Evolutionary conservation across 1,140 invertebrate species (phyloP).

Genomic region (Dendroctonus ponderosae): DNA sequence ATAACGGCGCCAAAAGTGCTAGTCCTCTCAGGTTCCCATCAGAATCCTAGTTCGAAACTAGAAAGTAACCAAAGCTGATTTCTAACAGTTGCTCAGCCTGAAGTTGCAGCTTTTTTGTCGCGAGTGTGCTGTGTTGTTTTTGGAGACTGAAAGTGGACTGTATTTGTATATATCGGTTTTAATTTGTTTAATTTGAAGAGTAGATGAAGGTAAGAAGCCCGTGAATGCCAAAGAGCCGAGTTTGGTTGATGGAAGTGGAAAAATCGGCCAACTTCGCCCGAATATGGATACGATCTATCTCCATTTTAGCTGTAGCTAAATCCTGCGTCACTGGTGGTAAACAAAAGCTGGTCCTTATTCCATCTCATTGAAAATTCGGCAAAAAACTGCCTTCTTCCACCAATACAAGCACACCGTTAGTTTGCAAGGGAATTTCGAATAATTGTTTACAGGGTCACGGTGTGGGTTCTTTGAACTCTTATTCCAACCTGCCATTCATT

Average conservation of each 20-base stretch:
- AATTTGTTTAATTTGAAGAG: slow-evolving; percentile 41
- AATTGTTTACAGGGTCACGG: no score
- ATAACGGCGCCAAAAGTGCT: no score
- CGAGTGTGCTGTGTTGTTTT: slow-evolving; percentile 40
- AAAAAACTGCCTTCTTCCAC: no score
- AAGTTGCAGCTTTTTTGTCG: slow-evolving; percentile 20
- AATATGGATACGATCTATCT: slow-evolving; percentile 4
- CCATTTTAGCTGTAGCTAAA: slow-evolving; percentile 2
- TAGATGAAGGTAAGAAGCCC: slow-evolving; percentile 44
- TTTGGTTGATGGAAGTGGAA: neutral
- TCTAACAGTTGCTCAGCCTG: neutral
- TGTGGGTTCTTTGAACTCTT: no score
- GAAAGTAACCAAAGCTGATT: neutral
- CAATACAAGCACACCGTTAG: no score
- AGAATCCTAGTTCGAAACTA: no score
- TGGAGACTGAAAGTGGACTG: slow-evolving; percentile 34
- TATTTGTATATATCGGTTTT: slow-evolving; percentile 42
- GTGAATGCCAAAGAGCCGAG: neutral
- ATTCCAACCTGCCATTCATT: no score
- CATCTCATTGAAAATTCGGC: no score
- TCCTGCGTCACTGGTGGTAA: slow-evolving; percentile 33
- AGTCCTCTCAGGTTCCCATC: no score
- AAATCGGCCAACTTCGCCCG: slow-evolving; percentile 2
- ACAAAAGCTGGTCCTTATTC: slow-evolving; percentile 5
- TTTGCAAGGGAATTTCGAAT: no score